These are phyloP conservation scores for Ataeniobius toweri DNA, from an alignment of 2,797 vertebrate genomes.

Conservation along the genomic window DNA sequence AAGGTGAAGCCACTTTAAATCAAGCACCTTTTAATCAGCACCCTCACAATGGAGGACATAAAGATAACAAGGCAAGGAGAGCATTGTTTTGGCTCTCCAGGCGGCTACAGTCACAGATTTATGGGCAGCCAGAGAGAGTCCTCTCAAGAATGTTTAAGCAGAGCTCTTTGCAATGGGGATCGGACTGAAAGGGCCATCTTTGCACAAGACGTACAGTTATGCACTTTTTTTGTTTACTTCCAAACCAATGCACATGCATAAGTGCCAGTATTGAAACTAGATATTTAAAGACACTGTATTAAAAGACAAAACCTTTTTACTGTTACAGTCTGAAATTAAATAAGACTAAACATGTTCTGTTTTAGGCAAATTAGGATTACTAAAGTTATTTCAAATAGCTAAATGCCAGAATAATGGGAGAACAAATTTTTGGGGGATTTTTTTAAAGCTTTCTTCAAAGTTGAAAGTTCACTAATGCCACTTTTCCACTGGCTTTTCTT, in stretches of 20 bases:
- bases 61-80: constrained; percentile 59
- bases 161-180: constrained; percentile 34
- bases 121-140: constrained; percentile 38
- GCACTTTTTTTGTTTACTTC: constrained; percentile 13
- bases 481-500: too few species aligned
- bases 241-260: constrained; percentile 9
- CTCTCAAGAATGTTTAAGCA: constrained; percentile 50
- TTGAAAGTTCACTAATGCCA: too few species aligned
- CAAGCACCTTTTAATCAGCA: constrained; percentile 65
- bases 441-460: not conserved
- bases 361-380: not conserved
- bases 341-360: not conserved
- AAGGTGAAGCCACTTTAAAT: constrained; percentile 58
- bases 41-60: constrained; percentile 55
- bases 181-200: constrained; percentile 23
- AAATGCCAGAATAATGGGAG: not conserved
- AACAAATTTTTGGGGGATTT: not conserved
- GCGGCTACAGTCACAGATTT: constrained; percentile 48
- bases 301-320: not conserved
- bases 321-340: not conserved
- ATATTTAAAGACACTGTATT: too few species aligned
- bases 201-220: constrained; percentile 31
- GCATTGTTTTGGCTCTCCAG: constrained; percentile 38
- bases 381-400: not conserved
- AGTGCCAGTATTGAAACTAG: not conserved